These are phyloP conservation scores for Herminia tarsipennalis DNA, from an alignment of 2,888 invertebrate species.

Conservation along the genomic window DNA sequence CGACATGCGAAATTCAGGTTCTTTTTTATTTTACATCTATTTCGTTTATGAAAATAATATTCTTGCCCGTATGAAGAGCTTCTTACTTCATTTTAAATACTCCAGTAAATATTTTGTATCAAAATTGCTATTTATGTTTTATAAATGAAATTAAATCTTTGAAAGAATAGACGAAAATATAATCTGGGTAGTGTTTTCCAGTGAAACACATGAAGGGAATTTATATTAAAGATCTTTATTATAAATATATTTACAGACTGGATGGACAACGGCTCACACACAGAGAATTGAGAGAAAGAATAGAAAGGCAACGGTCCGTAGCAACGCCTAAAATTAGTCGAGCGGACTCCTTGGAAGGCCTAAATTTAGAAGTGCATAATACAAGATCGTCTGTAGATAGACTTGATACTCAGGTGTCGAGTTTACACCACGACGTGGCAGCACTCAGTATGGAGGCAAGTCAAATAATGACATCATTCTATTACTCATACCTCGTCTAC, in stretches of 20 bases:
- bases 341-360: slow-evolving; percentile 86
- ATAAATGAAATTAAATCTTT: no score
- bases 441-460: slow-evolving; percentile 92
- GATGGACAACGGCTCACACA: slow-evolving; percentile 76
- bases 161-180: no score
- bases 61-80: no score
- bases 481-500: slow-evolving; percentile 8
- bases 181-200: no score
- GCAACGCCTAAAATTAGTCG: slow-evolving; percentile 83
- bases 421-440: slow-evolving; percentile 94
- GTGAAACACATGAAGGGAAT: no score
- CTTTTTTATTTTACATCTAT: no score
- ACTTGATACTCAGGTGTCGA: slow-evolving; percentile 92
- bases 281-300: slow-evolving; percentile 86
- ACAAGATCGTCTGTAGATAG: slow-evolving; percentile 88
- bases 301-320: slow-evolving; percentile 88
- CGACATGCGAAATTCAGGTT: slow-evolving; percentile 88
- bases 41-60: no score
- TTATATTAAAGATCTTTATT: no score
- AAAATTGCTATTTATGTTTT: no score
- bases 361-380: slow-evolving; percentile 85
- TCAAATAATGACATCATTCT: slow-evolving; percentile 30
- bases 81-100: no score
- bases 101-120: no score
- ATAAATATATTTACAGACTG: slow-evolving; percentile 52